Percentiles rank a stretch among this genome's conserved stretches.
Evolutionary conservation across 2,888 invertebrate genomes (phyloP).

Genomic region (Lypha dubia): DNA sequence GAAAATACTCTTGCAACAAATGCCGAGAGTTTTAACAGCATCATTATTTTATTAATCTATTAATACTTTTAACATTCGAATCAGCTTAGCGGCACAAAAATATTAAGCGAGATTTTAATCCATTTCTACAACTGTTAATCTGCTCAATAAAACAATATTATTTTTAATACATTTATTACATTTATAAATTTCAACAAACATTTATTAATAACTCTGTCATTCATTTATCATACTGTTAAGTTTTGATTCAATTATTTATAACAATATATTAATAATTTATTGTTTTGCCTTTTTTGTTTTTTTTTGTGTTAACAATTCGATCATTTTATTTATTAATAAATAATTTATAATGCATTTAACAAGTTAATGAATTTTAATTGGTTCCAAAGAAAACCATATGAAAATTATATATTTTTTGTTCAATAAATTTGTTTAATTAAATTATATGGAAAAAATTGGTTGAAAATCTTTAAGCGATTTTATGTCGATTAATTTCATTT

Average conservation of each 20-base stretch:
- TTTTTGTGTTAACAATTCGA: constrained; percentile 34
- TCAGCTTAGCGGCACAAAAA: too few relatives aligned
- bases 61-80: too few relatives aligned
- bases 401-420: constrained; percentile 9
- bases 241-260: constrained; percentile 37
- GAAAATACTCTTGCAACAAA: too few relatives aligned
- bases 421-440: not conserved
- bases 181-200: constrained; percentile 46
- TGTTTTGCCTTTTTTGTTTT: not conserved
- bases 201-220: constrained; percentile 23
- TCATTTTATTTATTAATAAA: constrained; percentile 45
- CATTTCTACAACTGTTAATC: too few relatives aligned
- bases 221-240: constrained; percentile 31
- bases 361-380: constrained; percentile 38
- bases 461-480: not conserved
- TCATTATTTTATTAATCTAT: too few relatives aligned
- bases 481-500: constrained; percentile 3
- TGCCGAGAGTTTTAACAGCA: too few relatives aligned
- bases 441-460: not conserved
- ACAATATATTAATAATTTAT: not conserved
- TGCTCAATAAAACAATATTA: constrained; percentile 15
- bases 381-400: not conserved
- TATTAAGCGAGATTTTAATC: too few relatives aligned
- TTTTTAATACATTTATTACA: not conserved
- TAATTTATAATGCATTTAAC: constrained; percentile 31